Conservation (phyloP, 2,888 invertebrate species). For the Adelognathus sp. region DNA sequence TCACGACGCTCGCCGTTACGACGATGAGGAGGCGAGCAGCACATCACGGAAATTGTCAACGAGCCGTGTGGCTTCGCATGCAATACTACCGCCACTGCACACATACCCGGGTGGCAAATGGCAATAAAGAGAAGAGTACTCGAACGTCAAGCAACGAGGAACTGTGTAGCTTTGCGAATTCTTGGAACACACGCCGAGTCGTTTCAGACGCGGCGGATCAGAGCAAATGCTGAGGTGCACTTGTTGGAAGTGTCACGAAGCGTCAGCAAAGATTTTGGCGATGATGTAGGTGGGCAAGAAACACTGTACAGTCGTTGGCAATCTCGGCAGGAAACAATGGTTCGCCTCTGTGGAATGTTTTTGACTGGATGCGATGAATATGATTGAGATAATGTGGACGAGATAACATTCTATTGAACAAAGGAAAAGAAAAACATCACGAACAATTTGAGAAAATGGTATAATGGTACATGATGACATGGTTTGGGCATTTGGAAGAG, state of each 20-base stretch:
- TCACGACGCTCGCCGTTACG: conserved; percentile 30
- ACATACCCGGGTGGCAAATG: no score
- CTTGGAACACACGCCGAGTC: not conserved
- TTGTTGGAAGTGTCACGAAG: not conserved
- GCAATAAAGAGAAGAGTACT: conserved; percentile 14
- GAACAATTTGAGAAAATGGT: not conserved
- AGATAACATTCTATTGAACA: not conserved
- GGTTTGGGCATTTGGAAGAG: not conserved
- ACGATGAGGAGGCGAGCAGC: conserved; percentile 38
- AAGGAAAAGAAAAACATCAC: not conserved
- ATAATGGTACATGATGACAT: not conserved
- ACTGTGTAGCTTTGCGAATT: not conserved
- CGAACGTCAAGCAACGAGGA: not conserved
- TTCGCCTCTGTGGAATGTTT: not conserved
- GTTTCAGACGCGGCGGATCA: not conserved
- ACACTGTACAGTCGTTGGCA: not conserved
- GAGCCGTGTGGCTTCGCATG: conserved; percentile 20
- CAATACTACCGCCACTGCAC: not conserved
- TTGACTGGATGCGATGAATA: not conserved
- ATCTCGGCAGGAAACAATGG: not conserved
- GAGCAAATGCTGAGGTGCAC: not conserved
- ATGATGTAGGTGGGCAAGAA: not conserved
- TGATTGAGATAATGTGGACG: not conserved
- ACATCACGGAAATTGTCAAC: conserved; percentile 53
- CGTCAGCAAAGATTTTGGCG: not conserved